Evolutionary conservation across 1,140 invertebrate genomes (phyloP), one percentile per base, ranked within the genome.

Genomic region (Drosophila azteca): DNA sequence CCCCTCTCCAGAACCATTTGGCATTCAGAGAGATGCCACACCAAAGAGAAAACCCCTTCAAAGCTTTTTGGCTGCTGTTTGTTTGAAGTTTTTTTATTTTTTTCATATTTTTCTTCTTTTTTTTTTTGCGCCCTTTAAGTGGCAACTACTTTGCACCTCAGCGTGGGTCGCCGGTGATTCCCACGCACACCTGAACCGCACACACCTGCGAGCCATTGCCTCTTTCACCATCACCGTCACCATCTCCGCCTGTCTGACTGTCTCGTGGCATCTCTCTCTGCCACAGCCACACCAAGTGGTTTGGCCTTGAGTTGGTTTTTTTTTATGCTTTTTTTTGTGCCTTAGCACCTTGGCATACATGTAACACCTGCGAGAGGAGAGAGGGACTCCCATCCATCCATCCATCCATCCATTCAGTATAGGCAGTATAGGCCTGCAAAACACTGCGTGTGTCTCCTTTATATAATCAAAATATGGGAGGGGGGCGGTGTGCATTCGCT

Each of bases 21-120:
- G 13, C 53, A 39, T 41, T 55, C 53, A 41, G 45, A 49, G 17
- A 43, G 49, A 62, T 6, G 8, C 11, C 3, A 17, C 15, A 15
- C 6, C 8, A 49, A n/a, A 43, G n/a, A 9, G 13, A 29, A 63
- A 46, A 46, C 44, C 60, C 46, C 60, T 74, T 74, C 61, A 74
- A 74, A 73, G 71, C 69, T 74, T 74, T 74, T 74, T 74, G 71
- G 69, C 71, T 74, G 70, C 71, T 73, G 68, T 74, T 73, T 74
- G 71, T 74, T 74, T 74, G 69, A 74, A 74, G 70, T 71, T 71
- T 66, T 68, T 39, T 58, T 61, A 39, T n/a, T 20, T 20, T 39
- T 46, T 61, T 39, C 17, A 20, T 20, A 39, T n/a, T 20, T 20
- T 39, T 46, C 52, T 39, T 1, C 0, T 20, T 52, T 35, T 41